Evolutionary conservation across 2,797 vertebrate species (phyloP).

Genomic region (Poecilia gillii): DNA sequence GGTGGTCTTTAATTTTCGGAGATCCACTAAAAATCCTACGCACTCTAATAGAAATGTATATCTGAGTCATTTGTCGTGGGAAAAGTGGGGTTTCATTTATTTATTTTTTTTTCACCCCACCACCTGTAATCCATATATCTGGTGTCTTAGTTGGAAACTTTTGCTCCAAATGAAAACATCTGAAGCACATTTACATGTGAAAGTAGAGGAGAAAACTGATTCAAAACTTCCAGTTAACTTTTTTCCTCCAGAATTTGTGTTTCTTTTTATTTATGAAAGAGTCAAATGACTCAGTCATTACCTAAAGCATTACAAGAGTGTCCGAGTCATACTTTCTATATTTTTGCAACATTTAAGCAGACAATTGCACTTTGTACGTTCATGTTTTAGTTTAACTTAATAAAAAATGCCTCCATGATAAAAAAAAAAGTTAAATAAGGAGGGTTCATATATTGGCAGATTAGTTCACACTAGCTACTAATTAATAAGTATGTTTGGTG

Average conservation of each 20-base stretch:
- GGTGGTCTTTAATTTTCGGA: slow-evolving; percentile 28
- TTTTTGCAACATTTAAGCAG: not conserved
- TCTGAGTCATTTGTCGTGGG: not conserved
- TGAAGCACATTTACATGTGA: not conserved
- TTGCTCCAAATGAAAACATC: not conserved
- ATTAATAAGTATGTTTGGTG: not conserved
- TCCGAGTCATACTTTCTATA: not conserved
- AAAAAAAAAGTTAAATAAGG: not conserved
- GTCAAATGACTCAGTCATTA: not conserved
- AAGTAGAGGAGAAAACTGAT: not conserved
- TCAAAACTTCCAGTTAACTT: not conserved
- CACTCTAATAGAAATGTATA: slow-evolving; percentile 5
- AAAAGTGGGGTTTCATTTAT: not conserved
- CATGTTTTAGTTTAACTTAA: not conserved
- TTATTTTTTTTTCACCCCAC: not conserved
- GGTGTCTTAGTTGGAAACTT: not conserved
- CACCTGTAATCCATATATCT: not conserved
- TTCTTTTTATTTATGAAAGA: not conserved
- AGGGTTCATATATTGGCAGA: not conserved
- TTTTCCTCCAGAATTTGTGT: too few relatives aligned
- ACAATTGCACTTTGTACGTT: not conserved
- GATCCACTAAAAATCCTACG: slow-evolving; percentile 15
- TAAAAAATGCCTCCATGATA: not conserved
- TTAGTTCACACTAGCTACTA: not conserved
- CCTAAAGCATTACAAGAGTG: not conserved